Base-by-base conservation (phyloP, 2,113 vertebrate species). In the Brachyistius frenatus region DNA sequence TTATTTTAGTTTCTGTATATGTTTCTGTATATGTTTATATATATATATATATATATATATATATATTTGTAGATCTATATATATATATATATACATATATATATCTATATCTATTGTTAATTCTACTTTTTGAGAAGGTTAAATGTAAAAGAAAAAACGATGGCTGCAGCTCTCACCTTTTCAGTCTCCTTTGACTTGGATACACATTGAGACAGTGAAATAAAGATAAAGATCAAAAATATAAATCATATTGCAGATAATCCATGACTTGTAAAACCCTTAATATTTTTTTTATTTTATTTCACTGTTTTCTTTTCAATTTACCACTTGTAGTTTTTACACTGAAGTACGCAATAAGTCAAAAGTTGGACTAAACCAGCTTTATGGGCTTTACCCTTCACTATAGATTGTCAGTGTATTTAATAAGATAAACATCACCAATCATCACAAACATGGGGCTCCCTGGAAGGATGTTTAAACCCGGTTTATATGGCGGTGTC, bases 401-500 rank as follows among this genome's bases (percentile, higher is more conserved):
- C n/a, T 14, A 84, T 74, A 67, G 72, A 74, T 80, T 80, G 64
- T 23, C 39, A n/a, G 68, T 64, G 65, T 65, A 72, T 85, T 80
- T 77, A 72, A 84, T 62, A 72, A 86, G 80, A 89, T 72, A 82
- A 80, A 72, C 62, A 84, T 76, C 73, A 78, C 62, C 71, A 70
- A 73, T 87, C 87, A 80, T 88, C 78, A 67, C 53, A 66, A 62
- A 73, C 50, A 54, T 5, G 31, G 8, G 5, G 64, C 75, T 68
- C 47, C 7, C 52, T 10, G 61, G 66, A 63, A 78, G 62, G 69
- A 58, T 82, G 84, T 87, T 66, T 77, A 81, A 78, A 78, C 36
- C 65, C 46, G 60, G 73, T 85, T 79, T 80, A 77, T 78, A 47
- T 69, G 75, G 39, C 41, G 8, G 69, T 86, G 83, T 79, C 78